Base-by-base conservation (phyloP, 2,888 invertebrate genomes). In the Scaptomyza reducta region DNA sequence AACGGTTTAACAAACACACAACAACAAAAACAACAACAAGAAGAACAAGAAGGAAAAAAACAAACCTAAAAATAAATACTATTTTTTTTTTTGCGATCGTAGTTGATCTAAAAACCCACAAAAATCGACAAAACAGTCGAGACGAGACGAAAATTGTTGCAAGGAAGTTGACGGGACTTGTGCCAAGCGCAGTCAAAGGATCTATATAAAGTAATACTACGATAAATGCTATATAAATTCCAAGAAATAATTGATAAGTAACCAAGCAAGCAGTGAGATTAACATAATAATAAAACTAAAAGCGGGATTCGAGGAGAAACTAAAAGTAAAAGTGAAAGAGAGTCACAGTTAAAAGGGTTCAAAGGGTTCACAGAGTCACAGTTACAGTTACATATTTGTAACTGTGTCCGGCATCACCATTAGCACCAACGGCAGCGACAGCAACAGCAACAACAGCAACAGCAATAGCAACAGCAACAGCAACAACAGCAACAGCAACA, bases 171-270 rank as follows among this genome's bases (percentile, higher is more conserved):
- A 79, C 80, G 89, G 79, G 89, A 88, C 87, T 90, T 90, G 91
- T 91, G 91, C 91, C 89, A 91, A 91, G 91, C 91, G 91, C 91
- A 91, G 90, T 90, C 88, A 89, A 87, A 87, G 77, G 40, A 40
- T 40, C 84, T 84, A 73, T 49, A 38, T 57, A 70, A 67, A 79
- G 38, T 62, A 64, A 74, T 63, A 71, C 47, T 38, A 22, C 10
- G 29, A 49, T 6, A 66, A 76, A 70, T 35, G 51, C 57, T 41
- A 68, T 42, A 66, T 59, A 76, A 64, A 76, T 65, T 59, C 59
- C 66, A 80, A 70, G 53, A 72, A 66, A 63, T 64, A 75, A 74
- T 72, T 69, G 44, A 10, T 69, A 74, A 81, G 70, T 58, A 41
- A 87, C 66, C 62, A 74, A 88, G 71, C 58, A 76, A 87, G 89